A percentile compares a stretch with the other conserved stretches of the same genome.
These are phyloP conservation scores for Chalcis sispes DNA, from an alignment of 2,888 invertebrate genomes.

Conservation along the genomic window DNA sequence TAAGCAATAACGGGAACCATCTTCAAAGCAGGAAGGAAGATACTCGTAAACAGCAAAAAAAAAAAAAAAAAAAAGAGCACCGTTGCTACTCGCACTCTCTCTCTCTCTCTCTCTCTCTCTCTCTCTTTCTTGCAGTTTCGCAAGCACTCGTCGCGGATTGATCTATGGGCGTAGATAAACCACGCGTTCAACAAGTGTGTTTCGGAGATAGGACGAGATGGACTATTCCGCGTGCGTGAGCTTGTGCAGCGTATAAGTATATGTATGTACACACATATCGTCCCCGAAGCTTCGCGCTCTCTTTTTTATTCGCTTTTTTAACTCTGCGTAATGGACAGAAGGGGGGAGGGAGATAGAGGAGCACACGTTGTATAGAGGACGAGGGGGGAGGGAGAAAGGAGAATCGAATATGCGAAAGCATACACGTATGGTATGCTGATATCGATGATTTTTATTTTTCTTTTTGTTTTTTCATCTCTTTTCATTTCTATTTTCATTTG, in stretches of 20 bases:
- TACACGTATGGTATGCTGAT: slow-evolving; percentile 1
- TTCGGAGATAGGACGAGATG: slow-evolving; percentile 69
- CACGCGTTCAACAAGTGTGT: slow-evolving; percentile 76
- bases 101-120: slow-evolving; percentile 48
- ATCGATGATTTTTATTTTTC: neutral
- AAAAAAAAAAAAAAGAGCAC: too few species aligned
- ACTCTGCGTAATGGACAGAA: too few species aligned
- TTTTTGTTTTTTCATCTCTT: neutral
- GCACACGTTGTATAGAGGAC: too few species aligned
- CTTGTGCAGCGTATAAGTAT: neutral
- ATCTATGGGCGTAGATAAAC: slow-evolving; percentile 75
- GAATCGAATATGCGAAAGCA: slow-evolving; percentile 29
- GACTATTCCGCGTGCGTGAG: slow-evolving; percentile 14
- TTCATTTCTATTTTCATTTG: too few species aligned
- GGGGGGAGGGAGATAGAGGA: neutral
- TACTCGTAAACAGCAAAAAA: too few species aligned
- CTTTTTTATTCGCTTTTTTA: neutral
- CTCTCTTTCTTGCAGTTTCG: neutral
- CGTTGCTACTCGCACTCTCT: too few species aligned
- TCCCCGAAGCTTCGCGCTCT: too few species aligned
- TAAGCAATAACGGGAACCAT: too few species aligned
- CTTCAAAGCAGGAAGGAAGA: too few species aligned
- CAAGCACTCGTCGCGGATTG: slow-evolving; percentile 66
- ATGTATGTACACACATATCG: too few species aligned
- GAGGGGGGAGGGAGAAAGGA: neutral